Evolutionary conservation across 2,797 vertebrate genomes (phyloP), one percentile per base, ranked within the genome.

Genomic region (Yasuhikotakia modesta): DNA sequence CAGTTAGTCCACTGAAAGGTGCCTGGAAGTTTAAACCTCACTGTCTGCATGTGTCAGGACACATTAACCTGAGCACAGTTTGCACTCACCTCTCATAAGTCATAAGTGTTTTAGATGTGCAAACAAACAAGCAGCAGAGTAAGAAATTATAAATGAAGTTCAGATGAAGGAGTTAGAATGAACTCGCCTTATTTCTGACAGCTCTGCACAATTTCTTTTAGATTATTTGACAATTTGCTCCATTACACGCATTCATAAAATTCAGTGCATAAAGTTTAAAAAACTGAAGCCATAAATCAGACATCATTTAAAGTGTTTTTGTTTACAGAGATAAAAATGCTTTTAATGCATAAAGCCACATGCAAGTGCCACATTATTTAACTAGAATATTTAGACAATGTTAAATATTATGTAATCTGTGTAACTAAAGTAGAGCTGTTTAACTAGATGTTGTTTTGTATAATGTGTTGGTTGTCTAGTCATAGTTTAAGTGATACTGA

Each of bases 31-130:
- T 73, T 86, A 79, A 79, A 76, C 65, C 76, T 73, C 64, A 53
- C 83, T 84, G 80, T 86, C 83, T 85, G 66, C 66, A 66, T 76
- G 75, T 81, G 81, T 81, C 84, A 81, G 21, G 65, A 45, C 53
- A 76, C 67, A 85, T 86, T 76, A 84, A 27, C 64, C 72, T 79
- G 65, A 74, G 30, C 39, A 79, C 69, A 80, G 14, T 78, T 76
- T 85, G 75, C 57, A 58, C 77, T 61, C 71, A 67, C 39, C 67
- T 82, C 70, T 45, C 63, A 50, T 50, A 70, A 78, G 46, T 52
- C 70, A 65, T 75, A 65, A 72, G 64, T 60, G 64, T 52, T 32
- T 32, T 5, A 32, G 30, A 32, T 32, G 30, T 32, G 35, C 35
- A 39, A 39, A 21, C 64, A 64, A 77, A 69, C 48, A 71, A 70